phyloP scores from a whole-genome alignment of 1,140 invertebrate genomes.

The Cardiocondyla obscurior region DNA sequence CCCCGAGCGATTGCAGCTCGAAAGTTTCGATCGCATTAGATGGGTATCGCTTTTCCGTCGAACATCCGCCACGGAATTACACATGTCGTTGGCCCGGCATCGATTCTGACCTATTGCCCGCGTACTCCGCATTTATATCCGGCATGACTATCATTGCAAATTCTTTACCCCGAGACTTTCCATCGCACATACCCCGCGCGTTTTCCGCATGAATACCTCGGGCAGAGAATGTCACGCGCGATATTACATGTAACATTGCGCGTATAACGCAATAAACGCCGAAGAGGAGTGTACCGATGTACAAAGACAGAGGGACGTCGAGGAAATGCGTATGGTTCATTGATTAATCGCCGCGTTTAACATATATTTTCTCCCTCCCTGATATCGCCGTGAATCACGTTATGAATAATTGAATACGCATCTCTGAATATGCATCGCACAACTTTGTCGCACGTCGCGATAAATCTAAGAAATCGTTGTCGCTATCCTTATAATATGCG shows the following conservation, averaged over 20 bases:
- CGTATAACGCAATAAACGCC: too few relatives aligned
- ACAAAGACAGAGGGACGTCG: not conserved
- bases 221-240: not conserved
- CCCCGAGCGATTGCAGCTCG: slow-evolving; percentile 13
- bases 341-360: not conserved
- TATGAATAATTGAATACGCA: slow-evolving; percentile 7
- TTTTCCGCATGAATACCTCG: slow-evolving; percentile 12
- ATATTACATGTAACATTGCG: not conserved
- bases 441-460: not conserved
- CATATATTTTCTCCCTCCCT: slow-evolving; percentile 7
- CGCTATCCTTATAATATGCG: slow-evolving; percentile 11
- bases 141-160: slow-evolving; percentile 1
- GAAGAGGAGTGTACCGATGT: not conserved
- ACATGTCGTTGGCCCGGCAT: slow-evolving; percentile 20
- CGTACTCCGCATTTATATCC: slow-evolving; percentile 28
- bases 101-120: slow-evolving; percentile 20
- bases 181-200: slow-evolving; percentile 12
- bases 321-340: not conserved
- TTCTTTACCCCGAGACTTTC: slow-evolving; percentile 35
- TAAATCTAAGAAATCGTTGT: slow-evolving; percentile 5
- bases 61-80: slow-evolving; percentile 33
- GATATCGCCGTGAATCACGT: not conserved
- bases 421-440: slow-evolving; percentile 5
- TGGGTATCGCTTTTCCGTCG: slow-evolving; percentile 22
- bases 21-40: slow-evolving; percentile 23